Conservation (phyloP, 2,797 vertebrate genomes). For the Odontamblyopus lacepedii region DNA sequence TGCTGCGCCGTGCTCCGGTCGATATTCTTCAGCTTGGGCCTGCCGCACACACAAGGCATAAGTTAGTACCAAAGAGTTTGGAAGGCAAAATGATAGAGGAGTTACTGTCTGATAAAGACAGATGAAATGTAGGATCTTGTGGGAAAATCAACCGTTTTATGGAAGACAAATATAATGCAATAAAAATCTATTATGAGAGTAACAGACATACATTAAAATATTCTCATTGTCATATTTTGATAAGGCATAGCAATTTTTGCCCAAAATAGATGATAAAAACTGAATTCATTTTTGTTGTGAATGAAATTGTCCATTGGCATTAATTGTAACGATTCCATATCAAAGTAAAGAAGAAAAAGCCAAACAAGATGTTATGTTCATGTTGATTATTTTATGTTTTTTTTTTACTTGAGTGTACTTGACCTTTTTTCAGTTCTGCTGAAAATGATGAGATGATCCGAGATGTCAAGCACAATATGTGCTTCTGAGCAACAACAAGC, state of each 20-base stretch:
- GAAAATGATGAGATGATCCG: too few species aligned
- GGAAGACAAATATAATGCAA: not conserved
- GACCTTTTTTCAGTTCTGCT: not conserved
- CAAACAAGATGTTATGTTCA: not conserved
- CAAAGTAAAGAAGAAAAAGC: not conserved
- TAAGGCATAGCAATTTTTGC: not conserved
- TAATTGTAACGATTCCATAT: too few species aligned
- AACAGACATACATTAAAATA: too few species aligned
- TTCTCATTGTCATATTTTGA: not conserved
- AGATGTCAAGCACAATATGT: conserved; percentile 15
- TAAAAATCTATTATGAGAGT: too few species aligned
- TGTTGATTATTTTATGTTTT: not conserved
- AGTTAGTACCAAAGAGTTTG: not conserved
- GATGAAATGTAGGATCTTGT: not conserved
- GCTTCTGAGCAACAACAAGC: conserved; percentile 25
- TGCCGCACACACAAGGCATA: conserved; percentile 44
- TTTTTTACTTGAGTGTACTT: not conserved
- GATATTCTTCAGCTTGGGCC: conserved; percentile 98
- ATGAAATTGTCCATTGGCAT: not conserved
- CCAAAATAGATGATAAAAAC: not conserved
- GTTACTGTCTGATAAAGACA: not conserved
- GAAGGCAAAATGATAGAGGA: not conserved
- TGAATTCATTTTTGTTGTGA: not conserved
- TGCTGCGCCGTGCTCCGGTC: conserved; percentile 98
- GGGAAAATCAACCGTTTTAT: not conserved